Percentiles rank a stretch among this genome's conserved stretches.
These are phyloP conservation scores for Seira musarum DNA, from an alignment of 2,888 invertebrate species.

Conservation along the genomic window DNA sequence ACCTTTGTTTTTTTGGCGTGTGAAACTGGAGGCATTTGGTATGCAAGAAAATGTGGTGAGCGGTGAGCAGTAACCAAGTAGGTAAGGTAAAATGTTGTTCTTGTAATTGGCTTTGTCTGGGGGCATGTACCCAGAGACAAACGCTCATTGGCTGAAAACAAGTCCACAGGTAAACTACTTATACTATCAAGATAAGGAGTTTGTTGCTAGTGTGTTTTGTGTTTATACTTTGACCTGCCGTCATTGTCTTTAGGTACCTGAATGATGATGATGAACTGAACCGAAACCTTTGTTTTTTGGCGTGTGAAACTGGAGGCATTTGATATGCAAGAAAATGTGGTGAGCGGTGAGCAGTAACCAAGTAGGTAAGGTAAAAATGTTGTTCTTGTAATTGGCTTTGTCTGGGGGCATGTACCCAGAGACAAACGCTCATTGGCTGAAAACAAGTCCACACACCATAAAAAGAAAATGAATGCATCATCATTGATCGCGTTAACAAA, in stretches of 20 bases:
- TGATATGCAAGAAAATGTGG: neutral
- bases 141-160: conserved; percentile 45
- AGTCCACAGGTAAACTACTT: no score
- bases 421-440: conserved; percentile 33
- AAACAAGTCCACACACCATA: conserved; percentile 41
- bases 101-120: conserved; percentile 33
- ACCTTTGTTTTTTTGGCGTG: neutral
- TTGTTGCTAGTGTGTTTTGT: neutral
- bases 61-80: neutral
- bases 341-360: neutral
- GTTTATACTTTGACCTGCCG: neutral
- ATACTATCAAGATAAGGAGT: neutral
- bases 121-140: conserved; percentile 37
- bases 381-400: conserved; percentile 29
- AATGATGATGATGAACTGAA: neutral
- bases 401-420: conserved; percentile 42
- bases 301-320: neutral
- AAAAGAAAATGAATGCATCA: neutral
- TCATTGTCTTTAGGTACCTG: conserved; percentile 8
- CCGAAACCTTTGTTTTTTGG: no score
- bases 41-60: neutral
- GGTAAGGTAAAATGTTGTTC: no score
- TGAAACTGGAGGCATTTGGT: neutral
- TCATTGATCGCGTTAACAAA: neutral
- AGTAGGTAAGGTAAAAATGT: neutral